Evolutionary conservation across 1,140 invertebrate species (phyloP).

Genomic region (Drosophila pseudoananassae): DNA sequence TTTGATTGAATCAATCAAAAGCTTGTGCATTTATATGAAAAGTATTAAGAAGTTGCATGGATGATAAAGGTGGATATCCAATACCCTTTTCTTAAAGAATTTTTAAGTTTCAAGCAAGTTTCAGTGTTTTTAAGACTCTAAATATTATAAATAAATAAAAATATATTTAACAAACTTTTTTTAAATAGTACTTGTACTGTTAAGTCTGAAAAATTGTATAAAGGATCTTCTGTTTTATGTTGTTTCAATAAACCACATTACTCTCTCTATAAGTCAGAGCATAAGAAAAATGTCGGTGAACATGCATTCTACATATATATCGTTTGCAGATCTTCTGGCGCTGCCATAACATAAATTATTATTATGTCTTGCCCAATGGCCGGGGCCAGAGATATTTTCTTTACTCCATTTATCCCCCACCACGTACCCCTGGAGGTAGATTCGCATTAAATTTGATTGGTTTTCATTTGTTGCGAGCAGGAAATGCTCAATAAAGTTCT

Average conservation of each 20-base stretch:
- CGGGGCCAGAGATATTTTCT: conserved; percentile 31
- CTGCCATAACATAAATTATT: conserved; percentile 77
- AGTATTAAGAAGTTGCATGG: conserved; percentile 20
- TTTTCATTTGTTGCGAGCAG: conserved; percentile 55
- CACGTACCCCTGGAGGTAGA: neutral
- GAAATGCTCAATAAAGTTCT: conserved; percentile 62
- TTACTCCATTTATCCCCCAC: conserved; percentile 24
- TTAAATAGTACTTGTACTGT: too few species aligned
- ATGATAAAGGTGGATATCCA: conserved; percentile 6
- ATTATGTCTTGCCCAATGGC: conserved; percentile 61
- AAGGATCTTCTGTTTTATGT: neutral
- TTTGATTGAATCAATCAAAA: conserved; percentile 84
- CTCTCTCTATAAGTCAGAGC: conserved; percentile 1
- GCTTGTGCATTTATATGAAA: conserved; percentile 65
- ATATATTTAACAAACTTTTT: too few species aligned
- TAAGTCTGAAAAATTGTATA: too few species aligned
- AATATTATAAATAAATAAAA: too few species aligned
- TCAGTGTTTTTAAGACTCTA: too few species aligned
- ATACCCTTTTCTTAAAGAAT: conserved; percentile 15
- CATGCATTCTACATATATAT: conserved; percentile 53
- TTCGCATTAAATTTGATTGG: conserved; percentile 66
- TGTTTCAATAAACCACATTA: neutral
- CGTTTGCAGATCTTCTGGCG: conserved; percentile 71
- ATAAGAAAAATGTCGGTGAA: conserved; percentile 17
- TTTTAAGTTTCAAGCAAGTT: too few species aligned